phyloP scores from a whole-genome alignment of 2,888 invertebrate genomes.

The Phania funesta region DNA sequence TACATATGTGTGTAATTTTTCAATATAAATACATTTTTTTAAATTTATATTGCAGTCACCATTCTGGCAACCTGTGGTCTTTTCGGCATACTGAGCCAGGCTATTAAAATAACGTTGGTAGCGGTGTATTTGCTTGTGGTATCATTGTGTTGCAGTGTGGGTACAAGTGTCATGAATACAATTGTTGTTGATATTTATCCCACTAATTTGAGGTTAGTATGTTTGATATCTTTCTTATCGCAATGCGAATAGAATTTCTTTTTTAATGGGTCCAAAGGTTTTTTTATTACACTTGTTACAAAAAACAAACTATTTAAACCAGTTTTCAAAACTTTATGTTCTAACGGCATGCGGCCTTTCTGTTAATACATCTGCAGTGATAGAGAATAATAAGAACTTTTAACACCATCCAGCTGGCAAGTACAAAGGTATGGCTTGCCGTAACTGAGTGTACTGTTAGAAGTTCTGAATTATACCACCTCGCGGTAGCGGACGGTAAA shows the following conservation, averaged over 20 bases:
- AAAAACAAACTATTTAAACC: no score
- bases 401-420: no score
- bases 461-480: no score
- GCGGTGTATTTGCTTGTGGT: constrained; percentile 71
- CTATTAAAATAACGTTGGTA: constrained; percentile 69
- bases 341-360: no score
- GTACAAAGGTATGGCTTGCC: no score
- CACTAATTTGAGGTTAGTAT: constrained; percentile 75
- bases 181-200: constrained; percentile 76
- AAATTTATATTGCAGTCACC: constrained; percentile 54
- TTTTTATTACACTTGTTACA: no score
- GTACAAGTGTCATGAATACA: constrained; percentile 73
- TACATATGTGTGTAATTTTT: neutral
- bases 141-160: constrained; percentile 71
- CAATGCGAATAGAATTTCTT: neutral
- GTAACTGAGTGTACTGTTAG: no score
- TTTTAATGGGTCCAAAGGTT: neutral
- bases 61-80: constrained; percentile 69
- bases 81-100: constrained; percentile 68
- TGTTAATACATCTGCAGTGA: no score
- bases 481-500: no score
- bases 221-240: neutral
- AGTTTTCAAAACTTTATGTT: no score
- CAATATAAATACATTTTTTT: neutral
- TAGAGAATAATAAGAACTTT: no score